Conservation (phyloP, 2,888 invertebrate species). For the Chaetogeoica ovagalla region DNA sequence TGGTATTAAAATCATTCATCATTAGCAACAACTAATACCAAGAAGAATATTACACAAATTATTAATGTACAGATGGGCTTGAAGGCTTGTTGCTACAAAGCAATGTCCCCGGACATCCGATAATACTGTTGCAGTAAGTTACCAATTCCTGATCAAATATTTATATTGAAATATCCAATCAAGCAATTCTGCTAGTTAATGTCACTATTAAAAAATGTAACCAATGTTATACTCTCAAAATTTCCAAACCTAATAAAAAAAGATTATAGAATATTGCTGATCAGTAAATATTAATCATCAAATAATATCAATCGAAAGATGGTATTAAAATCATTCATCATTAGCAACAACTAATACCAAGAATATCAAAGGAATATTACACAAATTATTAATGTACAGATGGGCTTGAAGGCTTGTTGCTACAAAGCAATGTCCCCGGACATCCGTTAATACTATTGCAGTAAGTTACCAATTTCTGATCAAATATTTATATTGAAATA, state of each 20-base stretch:
- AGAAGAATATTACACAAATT: not conserved
- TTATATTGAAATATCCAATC: slow-evolving; percentile 30
- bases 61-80: slow-evolving; percentile 35
- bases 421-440: slow-evolving; percentile 45
- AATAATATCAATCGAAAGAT: slow-evolving; percentile 26
- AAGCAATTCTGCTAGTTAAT: not conserved
- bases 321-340: slow-evolving; percentile 22
- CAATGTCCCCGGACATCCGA: slow-evolving; percentile 44
- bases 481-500: slow-evolving; percentile 28
- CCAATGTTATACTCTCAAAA: too few relatives aligned
- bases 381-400: slow-evolving; percentile 16
- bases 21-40: not conserved
- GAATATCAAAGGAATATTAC: not conserved
- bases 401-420: slow-evolving; percentile 40
- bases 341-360: not conserved
- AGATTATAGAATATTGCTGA: not conserved
- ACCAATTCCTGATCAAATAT: slow-evolving; percentile 31
- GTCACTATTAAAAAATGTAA: not conserved
- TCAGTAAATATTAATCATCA: slow-evolving; percentile 2
- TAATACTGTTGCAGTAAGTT: slow-evolving; percentile 34
- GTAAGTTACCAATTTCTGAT: slow-evolving; percentile 38
- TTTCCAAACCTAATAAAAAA: not conserved
- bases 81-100: slow-evolving; percentile 37
- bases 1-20: slow-evolving; percentile 25
- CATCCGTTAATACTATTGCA: slow-evolving; percentile 33